phyloP scores from a whole-genome alignment of 1,140 invertebrate species.

The Ceratitis capitata region DNA sequence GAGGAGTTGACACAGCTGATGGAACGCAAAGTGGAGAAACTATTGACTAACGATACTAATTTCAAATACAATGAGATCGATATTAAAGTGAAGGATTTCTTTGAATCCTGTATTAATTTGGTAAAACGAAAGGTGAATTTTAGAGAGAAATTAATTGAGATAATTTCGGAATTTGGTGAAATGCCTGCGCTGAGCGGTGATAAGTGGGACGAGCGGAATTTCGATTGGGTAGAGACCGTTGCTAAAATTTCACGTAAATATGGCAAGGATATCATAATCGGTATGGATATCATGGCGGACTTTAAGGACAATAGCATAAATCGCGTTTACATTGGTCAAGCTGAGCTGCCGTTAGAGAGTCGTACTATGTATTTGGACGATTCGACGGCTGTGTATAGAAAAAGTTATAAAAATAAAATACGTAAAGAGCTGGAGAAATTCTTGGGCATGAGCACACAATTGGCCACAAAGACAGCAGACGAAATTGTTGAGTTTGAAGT shows the following conservation, averaged over 20 bases:
- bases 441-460: conserved; percentile 42
- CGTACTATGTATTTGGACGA: conserved; percentile 53
- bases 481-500: conserved; percentile 56
- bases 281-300: conserved; percentile 49
- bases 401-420: conserved; percentile 39
- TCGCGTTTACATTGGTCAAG: conserved; percentile 48
- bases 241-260: conserved; percentile 47
- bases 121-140: conserved; percentile 41
- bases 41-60: conserved; percentile 30
- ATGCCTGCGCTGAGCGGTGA: conserved; percentile 49
- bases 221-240: conserved; percentile 48
- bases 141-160: conserved; percentile 40
- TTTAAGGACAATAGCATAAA: conserved; percentile 50
- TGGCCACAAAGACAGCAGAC: conserved; percentile 46
- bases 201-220: conserved; percentile 46
- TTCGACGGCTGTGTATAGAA: conserved; percentile 46
- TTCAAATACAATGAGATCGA: conserved; percentile 48
- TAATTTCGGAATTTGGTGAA: conserved; percentile 49
- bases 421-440: conserved; percentile 42
- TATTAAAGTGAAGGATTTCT: conserved; percentile 51
- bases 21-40: conserved; percentile 48
- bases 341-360: conserved; percentile 45
- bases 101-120: conserved; percentile 46
- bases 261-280: conserved; percentile 46
- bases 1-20: conserved; percentile 49